Conservation (phyloP, 2,113 vertebrate species). For the Nymphicus hollandicus region DNA sequence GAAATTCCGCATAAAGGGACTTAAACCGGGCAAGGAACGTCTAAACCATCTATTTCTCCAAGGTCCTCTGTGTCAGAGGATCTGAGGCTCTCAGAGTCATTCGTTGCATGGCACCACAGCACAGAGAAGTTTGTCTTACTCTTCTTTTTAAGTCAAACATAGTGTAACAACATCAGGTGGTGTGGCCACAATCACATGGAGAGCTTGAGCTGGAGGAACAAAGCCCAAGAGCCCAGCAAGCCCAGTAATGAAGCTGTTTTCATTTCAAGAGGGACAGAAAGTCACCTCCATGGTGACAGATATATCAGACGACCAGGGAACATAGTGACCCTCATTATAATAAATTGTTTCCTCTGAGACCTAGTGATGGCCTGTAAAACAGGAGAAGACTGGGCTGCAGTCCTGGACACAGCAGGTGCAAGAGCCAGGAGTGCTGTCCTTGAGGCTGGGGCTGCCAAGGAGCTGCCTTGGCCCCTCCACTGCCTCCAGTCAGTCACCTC, state of each 20-base stretch:
- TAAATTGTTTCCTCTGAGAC: neutral
- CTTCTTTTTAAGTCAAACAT: neutral
- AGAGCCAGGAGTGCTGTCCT: neutral
- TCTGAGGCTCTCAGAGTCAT: neutral
- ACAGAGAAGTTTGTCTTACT: neutral
- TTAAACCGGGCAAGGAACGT: neutral
- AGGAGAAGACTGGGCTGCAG: neutral
- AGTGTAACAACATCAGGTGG: neutral
- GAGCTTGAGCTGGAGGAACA: neutral
- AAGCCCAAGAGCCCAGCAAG: neutral
- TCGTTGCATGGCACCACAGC: neutral
- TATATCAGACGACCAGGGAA: neutral
- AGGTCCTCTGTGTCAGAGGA: neutral
- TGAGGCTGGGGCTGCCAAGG: neutral
- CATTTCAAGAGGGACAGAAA: neutral
- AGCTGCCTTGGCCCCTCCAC: neutral
- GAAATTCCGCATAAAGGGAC: neutral
- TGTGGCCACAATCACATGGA: accelerated
- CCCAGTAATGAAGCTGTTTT: neutral
- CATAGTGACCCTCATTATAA: neutral
- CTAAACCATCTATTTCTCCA: neutral
- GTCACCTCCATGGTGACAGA: accelerated
- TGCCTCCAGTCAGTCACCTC: neutral
- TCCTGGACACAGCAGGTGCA: accelerated
- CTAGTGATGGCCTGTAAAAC: neutral